phyloP scores from a whole-genome alignment of 1,140 invertebrate genomes.

The Papilio glaucus region DNA sequence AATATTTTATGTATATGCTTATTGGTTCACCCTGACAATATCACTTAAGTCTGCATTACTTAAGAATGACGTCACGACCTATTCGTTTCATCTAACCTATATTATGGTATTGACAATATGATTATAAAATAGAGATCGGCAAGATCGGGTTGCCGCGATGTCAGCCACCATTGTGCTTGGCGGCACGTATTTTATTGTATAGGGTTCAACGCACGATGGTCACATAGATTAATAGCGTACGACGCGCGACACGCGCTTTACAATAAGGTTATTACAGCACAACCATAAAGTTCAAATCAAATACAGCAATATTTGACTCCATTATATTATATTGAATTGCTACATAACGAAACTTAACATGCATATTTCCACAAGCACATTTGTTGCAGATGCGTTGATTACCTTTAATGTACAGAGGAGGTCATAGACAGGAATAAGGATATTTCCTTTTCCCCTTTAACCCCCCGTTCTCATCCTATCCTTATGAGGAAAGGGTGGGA shows the following conservation, averaged over 20 bases:
- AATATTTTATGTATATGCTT: too few species aligned
- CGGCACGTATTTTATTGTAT: conserved; percentile 7
- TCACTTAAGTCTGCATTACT: too few species aligned
- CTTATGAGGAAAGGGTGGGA: too few species aligned
- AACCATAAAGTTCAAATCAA: neutral
- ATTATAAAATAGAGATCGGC: neutral
- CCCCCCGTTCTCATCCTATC: too few species aligned
- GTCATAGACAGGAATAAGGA: too few species aligned
- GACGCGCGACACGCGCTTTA: conserved; percentile 4
- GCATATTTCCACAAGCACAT: too few species aligned
- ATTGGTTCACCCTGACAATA: too few species aligned
- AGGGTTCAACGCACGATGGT: neutral
- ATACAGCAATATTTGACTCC: neutral
- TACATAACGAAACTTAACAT: too few species aligned
- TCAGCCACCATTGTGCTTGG: conserved; percentile 10
- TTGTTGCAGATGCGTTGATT: too few species aligned
- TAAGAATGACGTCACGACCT: neutral
- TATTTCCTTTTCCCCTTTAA: too few species aligned
- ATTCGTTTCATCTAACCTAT: neutral
- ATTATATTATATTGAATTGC: too few species aligned
- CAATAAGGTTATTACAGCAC: conserved; percentile 4
- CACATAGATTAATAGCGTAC: conserved; percentile 25
- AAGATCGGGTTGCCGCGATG: neutral
- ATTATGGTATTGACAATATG: conserved; percentile 14
- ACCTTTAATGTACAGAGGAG: too few species aligned